These are phyloP conservation scores for Calcarius lapponicus DNA, from an alignment of 2,797 vertebrate species.

Conservation along the genomic window DNA sequence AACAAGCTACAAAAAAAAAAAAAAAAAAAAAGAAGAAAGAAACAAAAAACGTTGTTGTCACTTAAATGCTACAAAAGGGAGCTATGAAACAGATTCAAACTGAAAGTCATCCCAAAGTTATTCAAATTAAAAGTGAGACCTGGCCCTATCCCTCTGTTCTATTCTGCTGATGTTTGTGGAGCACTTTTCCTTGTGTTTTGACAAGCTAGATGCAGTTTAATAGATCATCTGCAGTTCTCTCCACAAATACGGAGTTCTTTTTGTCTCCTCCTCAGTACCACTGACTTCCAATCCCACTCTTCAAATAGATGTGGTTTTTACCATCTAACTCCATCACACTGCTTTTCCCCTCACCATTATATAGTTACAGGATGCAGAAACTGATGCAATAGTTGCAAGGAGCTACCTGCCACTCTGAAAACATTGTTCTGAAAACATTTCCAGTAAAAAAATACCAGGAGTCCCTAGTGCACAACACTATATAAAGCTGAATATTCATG, in stretches of 20 bases:
- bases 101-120: not conserved
- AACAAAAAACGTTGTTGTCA: not conserved
- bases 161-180: not conserved
- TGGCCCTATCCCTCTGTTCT: not conserved
- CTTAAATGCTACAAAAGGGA: not conserved
- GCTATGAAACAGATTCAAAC: not conserved
- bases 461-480: not conserved
- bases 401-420: not conserved
- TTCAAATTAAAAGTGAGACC: not conserved
- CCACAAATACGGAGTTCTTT: not conserved
- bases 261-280: not conserved
- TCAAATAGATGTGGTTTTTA: not conserved
- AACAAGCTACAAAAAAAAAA: not conserved
- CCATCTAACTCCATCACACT: not conserved
- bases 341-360: fast-evolving
- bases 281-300: not conserved
- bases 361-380: not conserved
- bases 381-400: not conserved
- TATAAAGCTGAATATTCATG: not conserved
- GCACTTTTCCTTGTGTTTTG: not conserved
- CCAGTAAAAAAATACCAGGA: not conserved
- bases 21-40: not conserved
- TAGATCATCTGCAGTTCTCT: not conserved
- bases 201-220: not conserved
- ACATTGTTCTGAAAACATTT: not conserved